Evolutionary conservation across 2,888 invertebrate species (phyloP).

Genomic region (Zele albiditarsus): DNA sequence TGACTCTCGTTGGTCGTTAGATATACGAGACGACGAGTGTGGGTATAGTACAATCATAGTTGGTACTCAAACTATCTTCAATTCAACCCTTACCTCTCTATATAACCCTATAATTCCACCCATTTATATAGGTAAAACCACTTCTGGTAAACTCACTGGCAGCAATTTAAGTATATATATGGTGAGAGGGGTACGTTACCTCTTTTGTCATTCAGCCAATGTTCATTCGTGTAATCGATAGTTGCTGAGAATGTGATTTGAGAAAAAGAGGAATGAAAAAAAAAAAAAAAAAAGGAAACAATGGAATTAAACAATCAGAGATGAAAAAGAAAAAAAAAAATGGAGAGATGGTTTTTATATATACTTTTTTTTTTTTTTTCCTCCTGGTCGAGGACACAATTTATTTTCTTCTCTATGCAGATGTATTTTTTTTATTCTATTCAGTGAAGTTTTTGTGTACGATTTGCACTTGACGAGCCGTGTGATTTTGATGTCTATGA

Average conservation of each 20-base stretch:
- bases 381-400: background rate
- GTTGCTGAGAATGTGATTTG: background rate
- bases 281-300: background rate
- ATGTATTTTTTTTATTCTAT: background rate
- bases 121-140: background rate
- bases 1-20: slow-evolving; percentile 16
- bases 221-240: background rate
- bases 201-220: slow-evolving; percentile 1
- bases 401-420: background rate
- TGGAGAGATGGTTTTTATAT: too few species aligned
- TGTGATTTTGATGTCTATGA: slow-evolving; percentile 6
- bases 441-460: slow-evolving; percentile 11
- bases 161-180: background rate
- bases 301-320: background rate
- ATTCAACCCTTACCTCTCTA: slow-evolving; percentile 47
- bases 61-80: slow-evolving; percentile 55
- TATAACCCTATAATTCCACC: background rate
- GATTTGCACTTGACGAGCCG: slow-evolving; percentile 17
- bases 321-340: background rate
- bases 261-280: background rate
- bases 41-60: slow-evolving; percentile 47
- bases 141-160: background rate
- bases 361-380: background rate
- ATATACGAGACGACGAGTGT: slow-evolving; percentile 15
- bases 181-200: too few species aligned